A percentile compares a stretch with the other conserved stretches of the same genome.
Evolutionary conservation across 2,113 vertebrate species (phyloP).

Genomic region (Heteronetta atricapilla): DNA sequence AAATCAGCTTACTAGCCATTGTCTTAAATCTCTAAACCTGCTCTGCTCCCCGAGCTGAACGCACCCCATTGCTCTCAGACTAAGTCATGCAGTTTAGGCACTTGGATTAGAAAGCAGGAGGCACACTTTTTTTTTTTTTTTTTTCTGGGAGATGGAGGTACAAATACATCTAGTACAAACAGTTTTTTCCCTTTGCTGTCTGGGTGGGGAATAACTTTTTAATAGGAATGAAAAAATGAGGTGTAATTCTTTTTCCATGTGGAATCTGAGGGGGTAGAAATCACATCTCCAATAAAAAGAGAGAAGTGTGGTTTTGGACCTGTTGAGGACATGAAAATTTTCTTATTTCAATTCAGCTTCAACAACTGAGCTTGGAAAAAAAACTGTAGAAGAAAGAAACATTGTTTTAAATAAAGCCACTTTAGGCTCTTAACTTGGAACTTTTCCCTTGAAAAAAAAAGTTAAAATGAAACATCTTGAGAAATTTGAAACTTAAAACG

Average conservation of each 20-base stretch:
- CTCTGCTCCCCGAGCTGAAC: background rate
- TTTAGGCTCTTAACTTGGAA: conserved; percentile 10
- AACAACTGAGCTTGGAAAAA: background rate
- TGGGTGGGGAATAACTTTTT: background rate
- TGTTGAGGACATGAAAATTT: background rate
- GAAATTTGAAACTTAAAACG: background rate
- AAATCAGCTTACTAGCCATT: background rate
- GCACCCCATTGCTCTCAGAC: background rate
- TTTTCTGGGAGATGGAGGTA: background rate
- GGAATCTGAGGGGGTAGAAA: background rate
- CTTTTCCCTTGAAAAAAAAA: conserved; percentile 1
- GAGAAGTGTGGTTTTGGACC: background rate
- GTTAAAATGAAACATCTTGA: background rate
- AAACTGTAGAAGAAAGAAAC: conserved; percentile 24
- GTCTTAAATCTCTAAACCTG: background rate
- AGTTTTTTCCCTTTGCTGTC: background rate
- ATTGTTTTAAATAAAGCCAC: conserved; percentile 26
- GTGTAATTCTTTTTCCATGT: background rate
- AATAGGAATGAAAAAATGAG: background rate
- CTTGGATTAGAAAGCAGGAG: background rate
- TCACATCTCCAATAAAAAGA: background rate
- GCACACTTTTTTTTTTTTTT: background rate
- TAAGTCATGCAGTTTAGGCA: background rate
- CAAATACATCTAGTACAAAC: background rate
- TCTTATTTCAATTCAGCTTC: conserved; percentile 11